Evolutionary conservation across 2,797 vertebrate genomes (phyloP).

Genomic region (Fratercula arctica): DNA sequence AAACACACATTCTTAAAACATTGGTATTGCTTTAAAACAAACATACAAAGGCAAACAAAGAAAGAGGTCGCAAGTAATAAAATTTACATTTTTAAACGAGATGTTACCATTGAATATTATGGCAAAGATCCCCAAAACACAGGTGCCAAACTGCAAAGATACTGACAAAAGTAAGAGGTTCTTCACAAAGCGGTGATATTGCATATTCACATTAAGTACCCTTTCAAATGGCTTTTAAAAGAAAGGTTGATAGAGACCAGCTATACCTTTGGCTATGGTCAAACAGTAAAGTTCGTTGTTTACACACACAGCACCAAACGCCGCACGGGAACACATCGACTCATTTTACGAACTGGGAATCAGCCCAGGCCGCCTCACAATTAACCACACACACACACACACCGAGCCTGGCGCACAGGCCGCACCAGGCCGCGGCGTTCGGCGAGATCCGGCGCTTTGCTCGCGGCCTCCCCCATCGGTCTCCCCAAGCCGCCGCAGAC

Average conservation of each 20-base stretch:
- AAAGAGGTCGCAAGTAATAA: fast-evolving
- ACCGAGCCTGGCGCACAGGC: neutral
- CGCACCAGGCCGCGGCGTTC: neutral
- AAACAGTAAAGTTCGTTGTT: neutral
- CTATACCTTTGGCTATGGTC: fast-evolving
- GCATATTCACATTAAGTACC: fast-evolving
- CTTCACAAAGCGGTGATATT: fast-evolving
- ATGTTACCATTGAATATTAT: fast-evolving
- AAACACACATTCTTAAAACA: neutral
- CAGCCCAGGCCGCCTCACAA: neutral
- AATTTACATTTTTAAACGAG: neutral
- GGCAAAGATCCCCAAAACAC: neutral
- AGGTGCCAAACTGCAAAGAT: neutral
- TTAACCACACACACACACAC: no score
- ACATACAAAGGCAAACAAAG: neutral
- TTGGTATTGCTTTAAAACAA: neutral
- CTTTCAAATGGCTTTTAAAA: neutral
- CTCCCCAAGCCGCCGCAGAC: neutral
- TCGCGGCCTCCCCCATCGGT: neutral
- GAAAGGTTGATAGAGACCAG: neutral
- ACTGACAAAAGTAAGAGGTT: no score
- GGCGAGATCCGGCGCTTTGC: no score
- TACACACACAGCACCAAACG: neutral
- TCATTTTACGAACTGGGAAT: neutral
- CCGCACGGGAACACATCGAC: neutral